phyloP scores from a whole-genome alignment of 1,140 invertebrate species.

The Caenorhabditis tropicalis region DNA sequence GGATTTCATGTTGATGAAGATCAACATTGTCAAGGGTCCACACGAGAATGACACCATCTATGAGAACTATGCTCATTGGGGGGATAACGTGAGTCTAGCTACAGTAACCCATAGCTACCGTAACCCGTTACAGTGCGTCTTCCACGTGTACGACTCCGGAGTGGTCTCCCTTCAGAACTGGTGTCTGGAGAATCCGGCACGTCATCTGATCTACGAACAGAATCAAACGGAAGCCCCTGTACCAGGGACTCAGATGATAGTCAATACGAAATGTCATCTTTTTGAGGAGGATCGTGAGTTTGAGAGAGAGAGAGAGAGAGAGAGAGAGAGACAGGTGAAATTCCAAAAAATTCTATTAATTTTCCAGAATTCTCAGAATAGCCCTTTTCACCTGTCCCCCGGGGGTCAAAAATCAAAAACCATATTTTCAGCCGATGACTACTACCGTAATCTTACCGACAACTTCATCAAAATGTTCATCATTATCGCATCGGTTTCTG shows the following conservation, averaged over 20 bases:
- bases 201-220: constrained; percentile 13
- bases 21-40: neutral
- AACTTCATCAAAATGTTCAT: constrained; percentile 2
- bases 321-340: no score
- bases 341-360: no score
- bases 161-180: neutral
- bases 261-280: neutral
- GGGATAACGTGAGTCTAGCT: neutral
- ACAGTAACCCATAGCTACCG: neutral
- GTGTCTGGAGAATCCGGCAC: constrained; percentile 3
- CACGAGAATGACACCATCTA: neutral
- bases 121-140: neutral
- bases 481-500: neutral
- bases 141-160: neutral
- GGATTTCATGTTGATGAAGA: constrained; percentile 20
- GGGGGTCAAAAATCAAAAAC: no score
- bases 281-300: constrained; percentile 11
- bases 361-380: no score
- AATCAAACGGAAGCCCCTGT: neutral
- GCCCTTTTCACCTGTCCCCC: neutral
- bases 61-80: constrained; percentile 17
- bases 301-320: no score
- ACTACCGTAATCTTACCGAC: neutral
- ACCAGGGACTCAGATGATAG: neutral
- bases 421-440: constrained; percentile 20